These are phyloP conservation scores for Lineus longissimus DNA, from an alignment of 1,140 invertebrate genomes.

Conservation along the genomic window DNA sequence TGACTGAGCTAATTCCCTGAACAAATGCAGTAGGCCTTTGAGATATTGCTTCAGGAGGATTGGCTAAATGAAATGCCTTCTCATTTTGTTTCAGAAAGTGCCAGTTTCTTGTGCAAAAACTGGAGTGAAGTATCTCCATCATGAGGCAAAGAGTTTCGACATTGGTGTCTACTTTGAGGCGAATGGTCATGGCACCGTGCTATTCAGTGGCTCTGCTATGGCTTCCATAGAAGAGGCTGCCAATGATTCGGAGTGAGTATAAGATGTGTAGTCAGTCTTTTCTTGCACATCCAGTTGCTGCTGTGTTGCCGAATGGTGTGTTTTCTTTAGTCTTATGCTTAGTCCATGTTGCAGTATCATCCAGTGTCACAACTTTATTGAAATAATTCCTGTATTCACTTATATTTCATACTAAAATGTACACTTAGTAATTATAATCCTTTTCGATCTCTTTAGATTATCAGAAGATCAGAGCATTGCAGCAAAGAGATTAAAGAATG, in stretches of 20 bases:
- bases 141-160: constrained; percentile 83
- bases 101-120: constrained; percentile 86
- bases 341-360: too few species aligned
- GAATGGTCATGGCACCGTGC: constrained; percentile 93
- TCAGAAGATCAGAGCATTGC: constrained; percentile 44
- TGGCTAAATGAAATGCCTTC: neutral
- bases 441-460: constrained; percentile 14
- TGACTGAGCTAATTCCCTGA: too few species aligned
- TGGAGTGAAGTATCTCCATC: constrained; percentile 98
- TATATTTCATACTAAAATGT: too few species aligned
- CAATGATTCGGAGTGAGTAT: constrained; percentile 21
- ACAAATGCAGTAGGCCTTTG: too few species aligned
- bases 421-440: too few species aligned
- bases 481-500: constrained; percentile 61
- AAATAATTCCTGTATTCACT: too few species aligned
- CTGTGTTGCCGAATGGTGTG: constrained; percentile 1
- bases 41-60: too few species aligned
- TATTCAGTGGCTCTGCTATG: constrained; percentile 49
- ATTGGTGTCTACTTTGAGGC: constrained; percentile 99
- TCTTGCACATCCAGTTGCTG: constrained; percentile 8
- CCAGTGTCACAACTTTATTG: too few species aligned
- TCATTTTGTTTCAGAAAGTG: constrained; percentile 64
- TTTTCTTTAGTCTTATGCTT: neutral
- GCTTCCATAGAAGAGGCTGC: constrained; percentile 28
- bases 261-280: neutral